Conservation (phyloP, 2,888 invertebrate species). For the Rosalia funebris region DNA sequence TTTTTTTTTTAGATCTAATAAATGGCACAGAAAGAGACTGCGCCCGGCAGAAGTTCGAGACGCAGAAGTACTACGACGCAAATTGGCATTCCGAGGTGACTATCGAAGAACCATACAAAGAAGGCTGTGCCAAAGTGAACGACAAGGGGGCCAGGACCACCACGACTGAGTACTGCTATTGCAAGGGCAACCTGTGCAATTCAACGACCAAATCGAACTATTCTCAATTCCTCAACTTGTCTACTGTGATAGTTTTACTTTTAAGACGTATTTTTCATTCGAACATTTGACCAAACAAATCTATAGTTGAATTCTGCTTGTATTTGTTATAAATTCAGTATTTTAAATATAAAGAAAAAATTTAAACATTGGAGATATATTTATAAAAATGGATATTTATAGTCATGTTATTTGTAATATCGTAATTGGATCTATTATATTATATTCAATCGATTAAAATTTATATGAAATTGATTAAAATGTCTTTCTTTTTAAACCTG, state of each 20-base stretch:
- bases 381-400: no score
- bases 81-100: constrained; percentile 74
- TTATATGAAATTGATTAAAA: no score
- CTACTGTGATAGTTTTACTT: constrained; percentile 33
- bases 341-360: no score
- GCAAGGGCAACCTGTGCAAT: constrained; percentile 80
- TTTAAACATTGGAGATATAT: no score
- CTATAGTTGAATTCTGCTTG: no score
- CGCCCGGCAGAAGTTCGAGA: constrained; percentile 76
- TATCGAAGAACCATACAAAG: constrained; percentile 76
- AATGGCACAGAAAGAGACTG: constrained; percentile 76
- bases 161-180: constrained; percentile 79
- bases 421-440: no score
- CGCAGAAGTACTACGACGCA: constrained; percentile 70
- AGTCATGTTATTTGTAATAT: no score
- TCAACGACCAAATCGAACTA: constrained; percentile 21
- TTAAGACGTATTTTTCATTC: background rate
- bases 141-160: constrained; percentile 73
- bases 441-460: no score
- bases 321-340: no score
- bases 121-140: constrained; percentile 74
- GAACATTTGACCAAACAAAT: background rate
- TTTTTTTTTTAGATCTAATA: constrained; percentile 62
- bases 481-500: no score
- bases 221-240: constrained; percentile 5